These are phyloP conservation scores for Magallana ariakensis DNA, from an alignment of 1,140 invertebrate species.

Conservation along the genomic window DNA sequence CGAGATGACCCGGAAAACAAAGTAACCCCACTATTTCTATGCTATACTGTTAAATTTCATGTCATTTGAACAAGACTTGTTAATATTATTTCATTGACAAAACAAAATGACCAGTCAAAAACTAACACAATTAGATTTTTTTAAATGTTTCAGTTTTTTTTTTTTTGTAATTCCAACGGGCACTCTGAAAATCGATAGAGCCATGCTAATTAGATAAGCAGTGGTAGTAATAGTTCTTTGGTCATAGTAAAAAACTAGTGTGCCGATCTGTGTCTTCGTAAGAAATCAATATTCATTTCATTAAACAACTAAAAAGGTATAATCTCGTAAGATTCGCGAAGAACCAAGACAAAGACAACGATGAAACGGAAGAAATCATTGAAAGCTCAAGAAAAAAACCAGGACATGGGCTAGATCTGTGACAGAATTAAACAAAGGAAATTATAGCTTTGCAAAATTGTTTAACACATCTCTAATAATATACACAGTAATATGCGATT, in stretches of 20 bases:
- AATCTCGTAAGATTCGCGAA: conserved; percentile 1
- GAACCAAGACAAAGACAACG: background rate
- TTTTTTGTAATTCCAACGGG: background rate
- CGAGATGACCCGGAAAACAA: background rate
- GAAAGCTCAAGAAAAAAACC: background rate
- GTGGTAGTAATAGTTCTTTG: conserved; percentile 10
- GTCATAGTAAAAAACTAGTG: conserved; percentile 14
- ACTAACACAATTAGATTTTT: background rate
- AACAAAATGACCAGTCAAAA: background rate
- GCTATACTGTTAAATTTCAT: background rate
- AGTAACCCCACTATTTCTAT: background rate
- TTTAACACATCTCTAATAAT: too few species aligned
- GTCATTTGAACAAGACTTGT: background rate
- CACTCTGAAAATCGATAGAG: conserved; percentile 12
- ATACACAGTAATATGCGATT: too few species aligned
- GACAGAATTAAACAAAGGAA: background rate
- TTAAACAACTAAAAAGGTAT: conserved; percentile 39
- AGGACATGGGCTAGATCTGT: background rate
- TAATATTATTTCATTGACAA: too few species aligned
- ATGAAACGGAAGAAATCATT: background rate
- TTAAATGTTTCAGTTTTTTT: background rate
- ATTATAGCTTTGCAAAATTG: too few species aligned
- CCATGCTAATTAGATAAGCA: conserved; percentile 24
- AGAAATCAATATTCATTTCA: conserved; percentile 37
- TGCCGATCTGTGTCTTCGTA: conserved; percentile 13